phyloP scores from a whole-genome alignment of 2,888 invertebrate genomes.

The Schrankia costaestrigalis region DNA sequence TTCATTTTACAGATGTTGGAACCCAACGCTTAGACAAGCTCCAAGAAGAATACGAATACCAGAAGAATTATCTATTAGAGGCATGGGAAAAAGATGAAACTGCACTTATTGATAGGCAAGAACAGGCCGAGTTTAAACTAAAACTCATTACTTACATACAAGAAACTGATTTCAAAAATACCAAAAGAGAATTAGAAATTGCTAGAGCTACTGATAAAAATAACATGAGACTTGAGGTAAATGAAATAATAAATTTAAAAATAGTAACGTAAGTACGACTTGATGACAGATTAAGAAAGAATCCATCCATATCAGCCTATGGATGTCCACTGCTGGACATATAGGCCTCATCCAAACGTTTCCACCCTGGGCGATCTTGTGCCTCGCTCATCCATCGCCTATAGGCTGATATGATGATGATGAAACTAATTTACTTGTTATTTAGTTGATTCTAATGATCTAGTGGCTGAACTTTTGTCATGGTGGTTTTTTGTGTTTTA shows the following conservation, averaged over 20 bases:
- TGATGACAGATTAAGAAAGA: too few species aligned
- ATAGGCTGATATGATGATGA: too few species aligned
- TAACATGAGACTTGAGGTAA: slow-evolving; percentile 67
- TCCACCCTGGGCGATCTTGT: too few species aligned
- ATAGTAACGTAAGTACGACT: background rate
- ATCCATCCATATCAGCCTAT: too few species aligned
- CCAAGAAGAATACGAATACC: slow-evolving; percentile 76
- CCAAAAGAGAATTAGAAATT: slow-evolving; percentile 49
- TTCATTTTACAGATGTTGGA: slow-evolving; percentile 71
- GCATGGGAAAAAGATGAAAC: slow-evolving; percentile 79
- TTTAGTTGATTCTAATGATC: too few species aligned
- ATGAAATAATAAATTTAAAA: background rate
- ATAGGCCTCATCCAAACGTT: too few species aligned
- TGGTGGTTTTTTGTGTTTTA: too few species aligned
- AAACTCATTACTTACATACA: slow-evolving; percentile 81
- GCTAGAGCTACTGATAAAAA: slow-evolving; percentile 62
- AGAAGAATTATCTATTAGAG: slow-evolving; percentile 76
- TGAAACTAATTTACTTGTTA: too few species aligned
- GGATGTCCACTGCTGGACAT: too few species aligned
- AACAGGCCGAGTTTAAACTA: slow-evolving; percentile 78
- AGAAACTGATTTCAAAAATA: slow-evolving; percentile 58
- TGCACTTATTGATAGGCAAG: slow-evolving; percentile 71
- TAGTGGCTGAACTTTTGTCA: too few species aligned
- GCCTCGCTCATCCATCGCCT: too few species aligned
- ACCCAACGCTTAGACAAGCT: slow-evolving; percentile 78